Percentiles rank a stretch among this genome's conserved stretches.
These are phyloP conservation scores for Brachionus plicatilis DNA, from an alignment of 1,140 invertebrate genomes.

Conservation along the genomic window DNA sequence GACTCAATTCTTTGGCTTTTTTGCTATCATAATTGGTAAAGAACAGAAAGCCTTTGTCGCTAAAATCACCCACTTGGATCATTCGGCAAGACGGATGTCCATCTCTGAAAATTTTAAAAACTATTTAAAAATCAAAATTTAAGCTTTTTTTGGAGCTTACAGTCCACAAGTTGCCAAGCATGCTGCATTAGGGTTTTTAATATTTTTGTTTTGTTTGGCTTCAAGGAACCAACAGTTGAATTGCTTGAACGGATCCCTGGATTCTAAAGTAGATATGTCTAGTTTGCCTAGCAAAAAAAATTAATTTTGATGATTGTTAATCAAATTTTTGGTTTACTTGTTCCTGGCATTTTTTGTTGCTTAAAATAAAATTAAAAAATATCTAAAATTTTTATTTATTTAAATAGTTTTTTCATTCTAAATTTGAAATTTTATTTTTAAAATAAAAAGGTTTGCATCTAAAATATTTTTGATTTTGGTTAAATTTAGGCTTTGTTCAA, in stretches of 20 bases:
- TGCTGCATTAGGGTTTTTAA: not conserved
- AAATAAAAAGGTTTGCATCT: not conserved
- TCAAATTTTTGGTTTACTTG: not conserved
- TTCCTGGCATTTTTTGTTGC: not conserved
- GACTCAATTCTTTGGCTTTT: not conserved
- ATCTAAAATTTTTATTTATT: not conserved
- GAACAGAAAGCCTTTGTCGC: not conserved
- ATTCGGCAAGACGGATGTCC: slow-evolving; percentile 36
- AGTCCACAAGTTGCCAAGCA: slow-evolving; percentile 16
- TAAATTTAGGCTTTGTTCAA: too few relatives aligned
- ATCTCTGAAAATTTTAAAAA: not conserved
- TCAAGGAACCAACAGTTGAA: not conserved
- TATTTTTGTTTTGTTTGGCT: not conserved
- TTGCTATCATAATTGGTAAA: slow-evolving; percentile 27
- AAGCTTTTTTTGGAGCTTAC: not conserved
- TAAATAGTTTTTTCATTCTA: not conserved
- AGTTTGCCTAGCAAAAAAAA: not conserved
- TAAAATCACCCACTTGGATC: not conserved
- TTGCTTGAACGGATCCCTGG: not conserved
- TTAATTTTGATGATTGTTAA: not conserved
- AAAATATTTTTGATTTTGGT: not conserved
- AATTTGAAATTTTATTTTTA: not conserved
- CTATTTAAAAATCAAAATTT: not conserved
- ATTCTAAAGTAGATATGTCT: not conserved
- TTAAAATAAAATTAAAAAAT: not conserved